A percentile compares a stretch with the other conserved stretches of the same genome.
Evolutionary conservation across 2,113 vertebrate species (phyloP).

Genomic region (Hemichromis elongatus): DNA sequence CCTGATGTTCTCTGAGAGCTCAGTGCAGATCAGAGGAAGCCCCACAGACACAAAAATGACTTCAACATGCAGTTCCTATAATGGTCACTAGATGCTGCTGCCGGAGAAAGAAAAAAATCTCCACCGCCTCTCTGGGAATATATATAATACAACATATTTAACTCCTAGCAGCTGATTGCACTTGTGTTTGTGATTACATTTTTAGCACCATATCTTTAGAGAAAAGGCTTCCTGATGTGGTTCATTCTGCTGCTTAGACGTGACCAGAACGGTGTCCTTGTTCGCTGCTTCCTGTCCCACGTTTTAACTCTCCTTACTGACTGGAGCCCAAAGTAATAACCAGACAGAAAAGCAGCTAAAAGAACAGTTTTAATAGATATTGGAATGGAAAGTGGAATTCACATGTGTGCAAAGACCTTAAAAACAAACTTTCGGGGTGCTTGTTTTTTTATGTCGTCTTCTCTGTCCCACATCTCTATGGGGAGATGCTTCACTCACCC

Average conservation of each 20-base stretch:
- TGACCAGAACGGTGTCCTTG: neutral
- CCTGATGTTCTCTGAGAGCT: neutral
- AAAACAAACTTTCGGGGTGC: neutral
- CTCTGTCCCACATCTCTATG: neutral
- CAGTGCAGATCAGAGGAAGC: neutral
- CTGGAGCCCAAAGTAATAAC: neutral
- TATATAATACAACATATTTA: no score
- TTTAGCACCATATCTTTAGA: neutral
- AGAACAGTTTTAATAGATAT: neutral
- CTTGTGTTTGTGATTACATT: neutral
- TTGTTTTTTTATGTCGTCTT: neutral
- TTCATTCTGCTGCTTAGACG: neutral
- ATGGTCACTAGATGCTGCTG: neutral
- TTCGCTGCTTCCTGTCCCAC: neutral
- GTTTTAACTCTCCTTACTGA: neutral
- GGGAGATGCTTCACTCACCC: neutral
- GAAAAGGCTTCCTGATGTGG: neutral
- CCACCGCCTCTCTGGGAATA: neutral
- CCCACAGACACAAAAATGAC: neutral
- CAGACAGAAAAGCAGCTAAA: neutral
- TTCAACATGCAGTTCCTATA: neutral
- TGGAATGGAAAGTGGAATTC: neutral
- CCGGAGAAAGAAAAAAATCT: neutral
- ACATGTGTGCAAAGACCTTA: neutral
- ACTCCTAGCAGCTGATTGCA: neutral